A percentile compares a stretch with the other conserved stretches of the same genome.
Conservation (phyloP, 2,888 invertebrate species). For the Apamea sordens region DNA sequence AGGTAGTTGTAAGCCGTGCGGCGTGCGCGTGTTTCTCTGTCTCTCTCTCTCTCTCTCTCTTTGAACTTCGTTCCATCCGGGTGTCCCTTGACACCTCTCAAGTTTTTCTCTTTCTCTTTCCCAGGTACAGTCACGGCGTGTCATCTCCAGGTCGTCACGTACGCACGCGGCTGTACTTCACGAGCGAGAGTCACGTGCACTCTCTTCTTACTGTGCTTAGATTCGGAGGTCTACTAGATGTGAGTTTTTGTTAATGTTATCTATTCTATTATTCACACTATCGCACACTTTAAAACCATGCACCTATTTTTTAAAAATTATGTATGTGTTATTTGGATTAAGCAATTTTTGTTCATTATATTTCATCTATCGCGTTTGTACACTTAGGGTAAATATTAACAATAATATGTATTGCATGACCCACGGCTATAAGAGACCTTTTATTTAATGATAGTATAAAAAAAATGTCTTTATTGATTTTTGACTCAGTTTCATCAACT, state of each 20-base stretch:
- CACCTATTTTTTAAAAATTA: no score
- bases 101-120: not conserved
- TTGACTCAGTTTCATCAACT: not conserved
- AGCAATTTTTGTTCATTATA: not conserved
- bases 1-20: no score
- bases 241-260: constrained; percentile 72
- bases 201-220: constrained; percentile 98
- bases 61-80: no score
- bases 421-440: not conserved
- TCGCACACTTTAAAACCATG: not conserved
- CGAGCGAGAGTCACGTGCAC: constrained; percentile 99
- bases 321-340: not conserved
- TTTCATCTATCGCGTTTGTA: not conserved
- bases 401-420: not conserved
- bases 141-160: constrained; percentile 99
- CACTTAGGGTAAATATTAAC: not conserved
- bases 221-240: constrained; percentile 97
- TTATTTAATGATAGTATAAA: no score
- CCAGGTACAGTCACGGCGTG: constrained; percentile 98
- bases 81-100: no score
- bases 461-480: not conserved
- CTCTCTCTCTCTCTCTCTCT: no score
- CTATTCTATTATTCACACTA: not conserved
- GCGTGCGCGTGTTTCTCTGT: no score
- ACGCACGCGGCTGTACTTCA: constrained; percentile 99